Evolutionary conservation across 2,888 invertebrate genomes (phyloP).

Genomic region (Biston betularia): DNA sequence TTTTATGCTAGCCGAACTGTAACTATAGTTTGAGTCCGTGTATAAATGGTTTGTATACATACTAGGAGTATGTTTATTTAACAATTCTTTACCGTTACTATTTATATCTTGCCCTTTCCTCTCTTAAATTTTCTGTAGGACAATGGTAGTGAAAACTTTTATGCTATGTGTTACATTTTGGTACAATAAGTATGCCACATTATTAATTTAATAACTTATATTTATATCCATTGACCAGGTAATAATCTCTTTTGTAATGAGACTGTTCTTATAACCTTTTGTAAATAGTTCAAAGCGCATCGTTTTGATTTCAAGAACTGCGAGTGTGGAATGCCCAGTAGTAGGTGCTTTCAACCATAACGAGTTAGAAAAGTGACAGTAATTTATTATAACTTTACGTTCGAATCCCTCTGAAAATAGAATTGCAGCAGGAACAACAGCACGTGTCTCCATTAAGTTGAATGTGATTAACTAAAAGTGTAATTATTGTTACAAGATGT

Average conservation of each 20-base stretch:
- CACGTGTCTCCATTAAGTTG: conserved; percentile 54
- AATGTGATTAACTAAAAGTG: conserved; percentile 64
- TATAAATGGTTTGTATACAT: conserved; percentile 16
- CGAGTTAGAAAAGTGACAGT: neutral
- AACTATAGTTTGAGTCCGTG: conserved; percentile 35
- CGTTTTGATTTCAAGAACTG: neutral
- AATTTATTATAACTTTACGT: neutral
- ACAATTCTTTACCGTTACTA: conserved; percentile 13
- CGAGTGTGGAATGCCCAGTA: conserved; percentile 14
- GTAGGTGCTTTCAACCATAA: conserved; percentile 19
- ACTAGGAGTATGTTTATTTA: conserved; percentile 9
- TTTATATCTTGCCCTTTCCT: conserved; percentile 18
- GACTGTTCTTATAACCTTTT: conserved; percentile 8
- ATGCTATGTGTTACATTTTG: neutral
- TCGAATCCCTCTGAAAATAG: neutral
- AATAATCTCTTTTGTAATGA: conserved; percentile 16
- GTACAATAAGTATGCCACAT: conserved; percentile 9
- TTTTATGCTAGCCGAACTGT: conserved; percentile 21
- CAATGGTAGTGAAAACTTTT: conserved; percentile 14
- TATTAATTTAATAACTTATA: neutral
- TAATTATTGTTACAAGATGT: conserved; percentile 62
- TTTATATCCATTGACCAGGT: conserved; percentile 1
- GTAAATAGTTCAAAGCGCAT: conserved; percentile 17
- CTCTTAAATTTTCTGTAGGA: conserved; percentile 12
- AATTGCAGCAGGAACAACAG: conserved; percentile 2